Evolutionary conservation across 2,888 invertebrate genomes (phyloP), one percentile per base, ranked within the genome.

Genomic region (Sympetrum striolatum): DNA sequence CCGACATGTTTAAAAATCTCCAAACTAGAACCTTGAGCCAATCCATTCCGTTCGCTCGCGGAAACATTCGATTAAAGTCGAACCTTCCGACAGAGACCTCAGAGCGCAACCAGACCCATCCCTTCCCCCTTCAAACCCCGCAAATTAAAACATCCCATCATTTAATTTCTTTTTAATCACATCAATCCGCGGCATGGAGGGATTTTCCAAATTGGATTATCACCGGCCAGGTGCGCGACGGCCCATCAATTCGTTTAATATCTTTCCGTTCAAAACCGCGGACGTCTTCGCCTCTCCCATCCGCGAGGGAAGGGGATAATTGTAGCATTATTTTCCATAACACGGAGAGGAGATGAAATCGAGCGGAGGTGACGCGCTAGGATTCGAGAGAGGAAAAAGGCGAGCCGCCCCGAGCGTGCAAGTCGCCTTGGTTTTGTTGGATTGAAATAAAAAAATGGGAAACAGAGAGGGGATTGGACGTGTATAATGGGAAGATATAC

Each of bases 401-500:
- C 8, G 22, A 48, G n/a, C 25, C 25, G 48, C 48, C 81, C 22
- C 81, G n/a, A 39, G 37, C 58, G 58, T 82, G 35, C 58, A 35
- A 58, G 15, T 31, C 53, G 58, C 31, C 35, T 58, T 48, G 53
- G 58, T 58, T 58, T 48, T 22, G 35, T 82, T 60, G 58, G 53
- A 82, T 48, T 5, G 80, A 14, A 37, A 39, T 18, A 53, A 31
- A 60, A 14, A n/a, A 12, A 35, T 3, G 31, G 31, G n/a, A 6
- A 31, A 53, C 15, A 8, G 58, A 35, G 53, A 25, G 18, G 25
- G 53, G 18, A 6, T 53, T 31, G 82, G 86, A 86, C 86, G 86
- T 86, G 60, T 86, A 60, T 86, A 86, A 86, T 60, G 86, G 86
- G 86, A 60, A 86, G 86, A 86, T 86, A 86, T 86, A 86, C 60